A percentile compares a stretch with the other conserved stretches of the same genome.
Conservation (phyloP, 2,888 invertebrate genomes). For the Stegophylla sp. region DNA sequence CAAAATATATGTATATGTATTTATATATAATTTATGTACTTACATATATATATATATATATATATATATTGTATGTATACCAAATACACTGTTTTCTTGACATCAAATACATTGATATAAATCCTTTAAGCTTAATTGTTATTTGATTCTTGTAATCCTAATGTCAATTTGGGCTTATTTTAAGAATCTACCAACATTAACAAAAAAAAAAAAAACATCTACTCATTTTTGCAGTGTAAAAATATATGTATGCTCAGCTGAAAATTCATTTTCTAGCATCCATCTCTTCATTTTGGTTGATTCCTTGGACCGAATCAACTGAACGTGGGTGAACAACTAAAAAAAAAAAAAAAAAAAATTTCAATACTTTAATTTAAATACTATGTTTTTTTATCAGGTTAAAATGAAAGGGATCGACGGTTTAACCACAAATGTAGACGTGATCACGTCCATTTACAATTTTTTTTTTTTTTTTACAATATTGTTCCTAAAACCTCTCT, state of each 20-base stretch:
- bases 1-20: no score
- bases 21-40: no score
- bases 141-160: conserved; percentile 55
- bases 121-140: conserved; percentile 43
- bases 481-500: no score
- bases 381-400: not conserved
- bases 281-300: conserved; percentile 36
- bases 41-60: no score
- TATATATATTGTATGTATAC: conserved; percentile 28
- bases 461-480: no score
- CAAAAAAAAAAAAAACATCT: conserved; percentile 27
- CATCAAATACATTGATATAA: conserved; percentile 30
- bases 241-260: not conserved
- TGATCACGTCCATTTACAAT: no score
- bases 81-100: conserved; percentile 35
- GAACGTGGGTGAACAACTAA: conserved; percentile 83
- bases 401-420: no score
- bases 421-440: no score
- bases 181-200: conserved; percentile 35
- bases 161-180: conserved; percentile 40
- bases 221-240: conserved; percentile 27
- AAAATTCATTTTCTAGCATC: conserved; percentile 32
- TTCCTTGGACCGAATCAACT: conserved; percentile 66
- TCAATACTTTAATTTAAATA: not conserved
- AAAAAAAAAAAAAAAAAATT: conserved; percentile 65